These are phyloP conservation scores for Drosophila peninsularis DNA, from an alignment of 2,888 invertebrate species.

Conservation along the genomic window DNA sequence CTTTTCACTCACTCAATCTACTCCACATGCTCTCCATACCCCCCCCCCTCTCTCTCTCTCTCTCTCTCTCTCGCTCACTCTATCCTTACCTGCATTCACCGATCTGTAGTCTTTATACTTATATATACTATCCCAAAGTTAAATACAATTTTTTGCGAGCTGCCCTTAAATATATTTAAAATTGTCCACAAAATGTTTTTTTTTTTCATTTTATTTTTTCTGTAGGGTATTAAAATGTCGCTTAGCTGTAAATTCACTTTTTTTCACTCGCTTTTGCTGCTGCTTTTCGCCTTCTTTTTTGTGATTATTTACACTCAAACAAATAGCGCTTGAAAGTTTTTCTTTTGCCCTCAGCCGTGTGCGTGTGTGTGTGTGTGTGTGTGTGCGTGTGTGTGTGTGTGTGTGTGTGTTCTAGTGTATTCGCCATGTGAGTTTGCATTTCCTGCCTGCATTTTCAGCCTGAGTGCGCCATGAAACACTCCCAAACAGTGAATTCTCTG, in stretches of 20 bases:
- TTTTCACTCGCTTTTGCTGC: conserved; percentile 9
- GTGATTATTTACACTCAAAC: conserved; percentile 78
- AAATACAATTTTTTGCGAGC: background rate
- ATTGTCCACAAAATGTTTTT: background rate
- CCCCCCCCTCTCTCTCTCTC: too few species aligned
- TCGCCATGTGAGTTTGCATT: conserved; percentile 70
- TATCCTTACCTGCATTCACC: too few species aligned
- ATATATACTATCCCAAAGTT: background rate
- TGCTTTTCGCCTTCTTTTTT: conserved; percentile 29
- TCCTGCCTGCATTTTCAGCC: conserved; percentile 76
- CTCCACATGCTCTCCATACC: too few species aligned
- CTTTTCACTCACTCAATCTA: too few species aligned
- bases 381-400: conserved; percentile 6
- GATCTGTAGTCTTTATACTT: background rate
- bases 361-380: background rate
- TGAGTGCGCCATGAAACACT: conserved; percentile 65
- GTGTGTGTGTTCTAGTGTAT: conserved; percentile 16
- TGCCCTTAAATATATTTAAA: background rate
- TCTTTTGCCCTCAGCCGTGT: conserved; percentile 40
- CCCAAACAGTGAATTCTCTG: conserved; percentile 24
- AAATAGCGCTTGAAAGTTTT: conserved; percentile 76
- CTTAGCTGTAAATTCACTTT: conserved; percentile 8
- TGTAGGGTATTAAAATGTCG: conserved; percentile 37
- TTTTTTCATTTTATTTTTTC: background rate
- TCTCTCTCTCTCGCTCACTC: too few species aligned